These are phyloP conservation scores for Lepidochitona cinerea DNA, from an alignment of 2,888 invertebrate genomes.

Conservation along the genomic window DNA sequence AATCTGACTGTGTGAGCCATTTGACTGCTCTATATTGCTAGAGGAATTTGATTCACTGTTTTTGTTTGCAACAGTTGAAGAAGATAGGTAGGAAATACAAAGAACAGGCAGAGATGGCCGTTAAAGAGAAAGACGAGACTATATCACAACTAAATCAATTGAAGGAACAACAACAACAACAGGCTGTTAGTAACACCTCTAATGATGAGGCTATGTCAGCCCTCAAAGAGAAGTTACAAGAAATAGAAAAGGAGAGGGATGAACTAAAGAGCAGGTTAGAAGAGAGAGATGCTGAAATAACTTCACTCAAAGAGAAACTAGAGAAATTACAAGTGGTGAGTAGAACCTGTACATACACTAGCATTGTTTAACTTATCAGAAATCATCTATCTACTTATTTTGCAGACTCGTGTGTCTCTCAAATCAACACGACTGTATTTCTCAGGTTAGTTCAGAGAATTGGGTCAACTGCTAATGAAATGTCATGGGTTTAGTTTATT, in stretches of 20 bases:
- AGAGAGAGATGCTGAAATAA: constrained; percentile 87
- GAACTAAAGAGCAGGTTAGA: constrained; percentile 87
- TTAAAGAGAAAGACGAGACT: constrained; percentile 70
- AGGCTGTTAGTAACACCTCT: constrained; percentile 34
- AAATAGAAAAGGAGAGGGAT: constrained; percentile 71
- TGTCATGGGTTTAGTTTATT: no score
- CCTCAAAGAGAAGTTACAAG: constrained; percentile 19
- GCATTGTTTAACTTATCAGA: no score
- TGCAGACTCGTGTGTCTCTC: no score
- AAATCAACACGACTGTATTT: no score
- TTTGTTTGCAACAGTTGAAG: constrained; percentile 71
- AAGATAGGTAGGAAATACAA: constrained; percentile 96
- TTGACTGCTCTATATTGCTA: no score
- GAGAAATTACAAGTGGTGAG: constrained; percentile 76
- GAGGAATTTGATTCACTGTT: neutral
- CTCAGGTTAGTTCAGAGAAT: no score
- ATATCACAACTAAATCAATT: constrained; percentile 68
- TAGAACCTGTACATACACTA: no score
- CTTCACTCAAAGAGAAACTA: constrained; percentile 73
- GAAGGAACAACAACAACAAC: constrained; percentile 22
- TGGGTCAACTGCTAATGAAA: no score
- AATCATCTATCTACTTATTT: no score
- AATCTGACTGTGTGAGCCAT: no score
- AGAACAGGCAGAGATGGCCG: constrained; percentile 84
- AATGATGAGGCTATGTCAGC: constrained; percentile 30